phyloP scores from a whole-genome alignment of 2,113 vertebrate genomes.

The Semnornis frantzii region DNA sequence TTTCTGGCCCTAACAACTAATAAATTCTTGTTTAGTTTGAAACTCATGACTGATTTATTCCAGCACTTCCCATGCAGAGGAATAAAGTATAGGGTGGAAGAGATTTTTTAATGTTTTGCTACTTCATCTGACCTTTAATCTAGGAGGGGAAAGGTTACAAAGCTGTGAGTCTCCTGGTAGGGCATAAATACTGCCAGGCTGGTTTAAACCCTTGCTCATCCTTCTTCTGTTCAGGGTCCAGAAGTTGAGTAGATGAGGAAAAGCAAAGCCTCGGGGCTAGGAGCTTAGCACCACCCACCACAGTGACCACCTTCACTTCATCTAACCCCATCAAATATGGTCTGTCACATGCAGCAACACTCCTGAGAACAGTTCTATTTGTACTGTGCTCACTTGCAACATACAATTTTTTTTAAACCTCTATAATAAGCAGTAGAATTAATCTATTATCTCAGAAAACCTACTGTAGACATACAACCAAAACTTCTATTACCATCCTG shows the following conservation, averaged over 20 bases:
- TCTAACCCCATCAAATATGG: not conserved
- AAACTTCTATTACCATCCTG: not conserved
- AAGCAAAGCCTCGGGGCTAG: no score
- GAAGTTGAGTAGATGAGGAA: no score
- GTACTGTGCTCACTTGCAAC: not conserved
- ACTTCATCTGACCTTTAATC: not conserved
- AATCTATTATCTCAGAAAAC: not conserved
- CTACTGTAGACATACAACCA: not conserved
- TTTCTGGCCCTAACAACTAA: constrained; percentile 21
- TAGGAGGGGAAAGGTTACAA: not conserved
- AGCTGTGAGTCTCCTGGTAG: not conserved
- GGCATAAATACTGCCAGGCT: no score
- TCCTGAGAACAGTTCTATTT: not conserved
- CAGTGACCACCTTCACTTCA: not conserved
- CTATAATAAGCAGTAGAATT: not conserved
- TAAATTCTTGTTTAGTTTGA: constrained; percentile 33
- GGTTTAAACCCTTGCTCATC: no score
- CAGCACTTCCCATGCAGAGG: not conserved
- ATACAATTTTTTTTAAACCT: not conserved
- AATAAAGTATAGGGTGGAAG: not conserved
- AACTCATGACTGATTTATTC: not conserved
- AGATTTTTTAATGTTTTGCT: not conserved
- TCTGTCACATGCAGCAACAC: not conserved
- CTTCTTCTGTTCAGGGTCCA: no score
- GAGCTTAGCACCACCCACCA: no score